Conservation (phyloP, 2,113 vertebrate species). For the Gopherus evgoodei region DNA sequence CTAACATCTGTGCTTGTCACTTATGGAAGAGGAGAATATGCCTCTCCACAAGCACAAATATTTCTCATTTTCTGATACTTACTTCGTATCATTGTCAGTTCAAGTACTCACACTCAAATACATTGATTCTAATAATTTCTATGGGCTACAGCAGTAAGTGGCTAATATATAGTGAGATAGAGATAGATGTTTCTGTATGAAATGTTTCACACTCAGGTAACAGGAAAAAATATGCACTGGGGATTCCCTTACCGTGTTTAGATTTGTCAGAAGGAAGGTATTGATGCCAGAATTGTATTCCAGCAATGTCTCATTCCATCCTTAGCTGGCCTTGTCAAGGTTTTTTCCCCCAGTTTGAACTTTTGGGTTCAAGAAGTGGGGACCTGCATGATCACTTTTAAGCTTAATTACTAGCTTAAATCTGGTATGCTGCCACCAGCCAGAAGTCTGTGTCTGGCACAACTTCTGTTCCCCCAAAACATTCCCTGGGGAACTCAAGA, state of each 20-base stretch:
- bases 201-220: not conserved
- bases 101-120: not conserved
- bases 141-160: not conserved
- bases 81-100: not conserved
- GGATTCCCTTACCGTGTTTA: not conserved
- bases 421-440: no score
- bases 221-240: not conserved
- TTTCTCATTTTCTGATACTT: not conserved
- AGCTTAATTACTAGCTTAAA: no score
- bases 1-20: not conserved
- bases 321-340: not conserved
- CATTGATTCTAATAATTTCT: not conserved
- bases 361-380: no score
- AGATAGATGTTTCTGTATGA: not conserved
- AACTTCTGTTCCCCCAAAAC: no score
- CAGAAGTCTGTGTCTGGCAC: no score
- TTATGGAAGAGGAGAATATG: not conserved
- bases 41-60: not conserved
- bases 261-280: not conserved
- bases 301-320: not conserved
- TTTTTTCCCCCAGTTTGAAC: no score
- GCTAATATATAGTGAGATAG: not conserved
- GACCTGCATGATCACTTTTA: no score
- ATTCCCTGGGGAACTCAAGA: no score
- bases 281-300: not conserved